Evolutionary conservation across 2,797 vertebrate genomes (phyloP).

Genomic region (Crypturellus tataupa): DNA sequence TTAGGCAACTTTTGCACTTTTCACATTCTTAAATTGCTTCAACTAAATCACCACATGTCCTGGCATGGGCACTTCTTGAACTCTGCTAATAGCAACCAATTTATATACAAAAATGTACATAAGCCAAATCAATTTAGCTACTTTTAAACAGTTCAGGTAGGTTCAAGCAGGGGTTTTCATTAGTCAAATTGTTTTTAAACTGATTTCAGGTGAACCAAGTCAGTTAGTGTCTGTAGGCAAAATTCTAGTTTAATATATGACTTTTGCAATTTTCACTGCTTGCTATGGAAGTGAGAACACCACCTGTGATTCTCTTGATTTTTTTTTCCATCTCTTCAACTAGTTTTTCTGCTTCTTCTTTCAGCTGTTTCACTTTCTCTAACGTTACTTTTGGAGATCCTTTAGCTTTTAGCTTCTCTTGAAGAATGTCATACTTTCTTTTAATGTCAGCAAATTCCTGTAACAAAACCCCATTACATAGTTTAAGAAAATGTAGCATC

Average conservation of each 20-base stretch:
- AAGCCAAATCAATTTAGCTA: neutral
- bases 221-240: neutral
- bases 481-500: neutral
- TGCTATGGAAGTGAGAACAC: neutral
- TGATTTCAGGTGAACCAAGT: neutral
- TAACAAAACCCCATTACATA: neutral
- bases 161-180: neutral
- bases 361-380: conserved; percentile 81
- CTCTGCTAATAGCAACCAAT: neutral
- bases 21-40: neutral
- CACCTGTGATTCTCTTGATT: conserved; percentile 85
- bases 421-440: conserved; percentile 80
- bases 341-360: conserved; percentile 80
- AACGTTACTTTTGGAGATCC: conserved; percentile 65
- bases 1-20: neutral
- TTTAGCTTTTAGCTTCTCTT: conserved; percentile 68
- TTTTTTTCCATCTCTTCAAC: conserved; percentile 83
- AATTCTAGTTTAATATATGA: neutral
- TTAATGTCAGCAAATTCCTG: conserved; percentile 83
- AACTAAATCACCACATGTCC: neutral
- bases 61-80: neutral
- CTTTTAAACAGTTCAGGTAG: neutral
- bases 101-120: neutral
- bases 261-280: neutral
- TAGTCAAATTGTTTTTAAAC: neutral